Percentiles rank a stretch among this genome's conserved stretches.
Conservation (phyloP, 2,797 vertebrate genomes). For the Linurgus olivaceus region DNA sequence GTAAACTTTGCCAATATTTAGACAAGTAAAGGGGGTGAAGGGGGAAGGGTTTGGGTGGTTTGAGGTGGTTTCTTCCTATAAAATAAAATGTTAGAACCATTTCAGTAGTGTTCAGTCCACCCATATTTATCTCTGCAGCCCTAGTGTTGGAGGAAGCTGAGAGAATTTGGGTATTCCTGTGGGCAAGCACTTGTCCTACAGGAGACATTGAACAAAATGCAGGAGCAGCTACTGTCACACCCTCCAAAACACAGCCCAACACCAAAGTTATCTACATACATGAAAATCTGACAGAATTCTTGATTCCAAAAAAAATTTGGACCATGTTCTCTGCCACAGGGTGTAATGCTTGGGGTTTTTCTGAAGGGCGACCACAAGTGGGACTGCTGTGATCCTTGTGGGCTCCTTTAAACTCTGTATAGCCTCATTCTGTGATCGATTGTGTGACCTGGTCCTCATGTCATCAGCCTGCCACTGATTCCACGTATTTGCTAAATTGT, state of each 20-base stretch:
- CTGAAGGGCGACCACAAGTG: accelerated
- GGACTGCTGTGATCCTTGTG: background rate
- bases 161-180: background rate
- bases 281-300: background rate
- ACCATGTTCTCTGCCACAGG: no score
- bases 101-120: background rate
- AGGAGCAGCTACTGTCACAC: background rate
- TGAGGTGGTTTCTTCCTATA: background rate
- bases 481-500: background rate
- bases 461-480: background rate
- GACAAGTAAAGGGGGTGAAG: accelerated
- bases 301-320: background rate
- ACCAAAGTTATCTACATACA: background rate
- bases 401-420: background rate
- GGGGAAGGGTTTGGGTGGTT: background rate
- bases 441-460: background rate
- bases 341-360: background rate
- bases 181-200: background rate
- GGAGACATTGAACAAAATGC: background rate
- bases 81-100: background rate
- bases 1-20: background rate
- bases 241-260: background rate
- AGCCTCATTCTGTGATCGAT: background rate
- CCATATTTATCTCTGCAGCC: background rate
- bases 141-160: background rate